phyloP scores from a whole-genome alignment of 2,113 vertebrate genomes.

The Hippocampus mohnikei region DNA sequence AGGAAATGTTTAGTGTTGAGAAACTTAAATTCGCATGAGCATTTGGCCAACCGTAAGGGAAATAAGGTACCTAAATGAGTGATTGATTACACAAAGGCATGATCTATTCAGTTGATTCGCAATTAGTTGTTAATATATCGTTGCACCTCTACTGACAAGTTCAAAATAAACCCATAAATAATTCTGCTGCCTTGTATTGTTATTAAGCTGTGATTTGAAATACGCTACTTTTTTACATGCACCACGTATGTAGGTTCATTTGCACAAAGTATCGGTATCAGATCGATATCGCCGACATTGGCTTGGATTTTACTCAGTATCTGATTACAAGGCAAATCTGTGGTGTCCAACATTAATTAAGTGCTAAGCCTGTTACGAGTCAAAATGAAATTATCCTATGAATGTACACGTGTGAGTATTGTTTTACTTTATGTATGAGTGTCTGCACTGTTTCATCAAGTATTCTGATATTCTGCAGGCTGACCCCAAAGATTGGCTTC shows the following conservation, averaged over 20 bases:
- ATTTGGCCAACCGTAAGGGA: too few species aligned
- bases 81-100: too few species aligned
- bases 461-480: conserved; percentile 63
- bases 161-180: background rate
- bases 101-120: too few species aligned
- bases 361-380: background rate
- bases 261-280: too few species aligned
- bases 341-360: background rate
- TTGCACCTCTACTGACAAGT: too few species aligned
- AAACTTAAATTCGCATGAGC: too few species aligned
- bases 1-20: too few species aligned
- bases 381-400: background rate
- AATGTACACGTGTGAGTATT: background rate
- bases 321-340: background rate
- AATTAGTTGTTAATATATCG: too few species aligned
- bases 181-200: background rate
- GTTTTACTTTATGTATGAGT: background rate
- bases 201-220: background rate
- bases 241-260: too few species aligned
- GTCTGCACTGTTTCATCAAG: background rate
- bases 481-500: conserved; percentile 97
- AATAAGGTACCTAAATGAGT: too few species aligned
- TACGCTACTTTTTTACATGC: too few species aligned
- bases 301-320: background rate
- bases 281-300: too few species aligned